Percentiles rank a stretch among this genome's conserved stretches.
phyloP scores from a whole-genome alignment of 2,113 vertebrate genomes.

The Tricholaema leucomelas region DNA sequence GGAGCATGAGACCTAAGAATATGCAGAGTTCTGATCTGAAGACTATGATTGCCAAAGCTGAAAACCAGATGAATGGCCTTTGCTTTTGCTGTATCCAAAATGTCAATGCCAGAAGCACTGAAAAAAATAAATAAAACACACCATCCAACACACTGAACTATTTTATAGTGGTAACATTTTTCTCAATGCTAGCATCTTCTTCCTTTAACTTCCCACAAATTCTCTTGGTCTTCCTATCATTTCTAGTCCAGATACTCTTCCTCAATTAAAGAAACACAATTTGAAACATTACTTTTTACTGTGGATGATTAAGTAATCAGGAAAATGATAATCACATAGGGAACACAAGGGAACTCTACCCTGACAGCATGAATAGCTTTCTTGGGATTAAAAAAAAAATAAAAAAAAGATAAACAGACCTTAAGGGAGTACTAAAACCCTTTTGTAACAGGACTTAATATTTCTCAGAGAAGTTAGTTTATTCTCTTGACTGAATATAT shows the following conservation, averaged over 20 bases:
- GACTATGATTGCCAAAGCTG: conserved; percentile 88
- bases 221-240: not conserved
- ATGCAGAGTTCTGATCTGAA: conserved; percentile 91
- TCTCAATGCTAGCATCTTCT: not conserved
- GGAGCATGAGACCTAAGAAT: conserved; percentile 87
- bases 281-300: not conserved
- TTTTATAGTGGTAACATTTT: not conserved
- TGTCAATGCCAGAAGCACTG: conserved; percentile 86
- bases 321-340: not conserved
- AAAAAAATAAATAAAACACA: not conserved
- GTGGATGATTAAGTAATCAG: not conserved
- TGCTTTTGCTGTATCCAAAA: conserved; percentile 89
- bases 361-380: not conserved
- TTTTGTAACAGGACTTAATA: not conserved
- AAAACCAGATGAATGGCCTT: conserved; percentile 84
- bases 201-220: not conserved
- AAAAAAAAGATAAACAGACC: not conserved
- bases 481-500: not conserved
- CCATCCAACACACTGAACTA: not conserved
- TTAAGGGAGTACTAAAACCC: not conserved
- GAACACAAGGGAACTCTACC: not conserved
- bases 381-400: not conserved
- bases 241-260: not conserved
- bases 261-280: not conserved
- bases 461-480: not conserved